phyloP scores from a whole-genome alignment of 2,113 vertebrate species.

The Dipodomys stephensi region DNA sequence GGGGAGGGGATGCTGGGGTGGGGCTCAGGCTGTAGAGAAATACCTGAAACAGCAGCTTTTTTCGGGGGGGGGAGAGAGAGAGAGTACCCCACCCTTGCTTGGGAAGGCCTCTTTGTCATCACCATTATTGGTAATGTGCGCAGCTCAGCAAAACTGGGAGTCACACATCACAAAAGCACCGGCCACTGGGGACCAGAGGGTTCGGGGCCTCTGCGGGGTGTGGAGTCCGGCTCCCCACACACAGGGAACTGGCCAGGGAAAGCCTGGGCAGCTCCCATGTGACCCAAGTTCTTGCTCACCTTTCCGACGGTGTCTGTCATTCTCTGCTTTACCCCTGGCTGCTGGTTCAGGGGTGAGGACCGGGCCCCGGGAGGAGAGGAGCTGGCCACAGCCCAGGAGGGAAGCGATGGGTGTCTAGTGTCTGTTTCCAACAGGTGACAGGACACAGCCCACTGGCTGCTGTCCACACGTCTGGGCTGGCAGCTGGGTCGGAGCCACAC shows the following conservation, averaged over 20 bases:
- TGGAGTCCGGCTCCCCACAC: slow-evolving; percentile 24
- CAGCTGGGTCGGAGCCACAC: background rate
- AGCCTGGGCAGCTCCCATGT: slow-evolving; percentile 20
- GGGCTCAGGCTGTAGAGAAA: background rate
- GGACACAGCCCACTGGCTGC: background rate
- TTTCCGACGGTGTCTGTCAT: background rate
- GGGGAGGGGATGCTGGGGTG: background rate
- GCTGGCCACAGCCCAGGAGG: background rate
- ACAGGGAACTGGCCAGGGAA: slow-evolving; percentile 18
- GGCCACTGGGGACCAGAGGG: background rate
- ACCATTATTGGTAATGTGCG: slow-evolving; percentile 73
- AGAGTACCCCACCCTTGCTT: slow-evolving; percentile 14
- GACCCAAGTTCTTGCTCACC: background rate
- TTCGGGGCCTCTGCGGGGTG: slow-evolving; percentile 53
- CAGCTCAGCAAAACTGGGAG: slow-evolving; percentile 70
- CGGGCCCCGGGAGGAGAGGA: slow-evolving; percentile 28
- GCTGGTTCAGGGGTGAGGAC: background rate
- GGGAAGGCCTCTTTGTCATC: slow-evolving; percentile 71
- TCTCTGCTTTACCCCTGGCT: background rate
- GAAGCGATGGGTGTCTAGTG: background rate
- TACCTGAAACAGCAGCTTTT: slow-evolving; percentile 75
- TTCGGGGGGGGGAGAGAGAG: too few relatives aligned
- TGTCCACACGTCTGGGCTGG: background rate
- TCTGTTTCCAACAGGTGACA: background rate
- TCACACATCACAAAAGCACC: slow-evolving; percentile 68